Percentiles rank a stretch among this genome's conserved stretches.
Conservation (phyloP, 1,140 invertebrate species). For the Ceratina australensis region DNA sequence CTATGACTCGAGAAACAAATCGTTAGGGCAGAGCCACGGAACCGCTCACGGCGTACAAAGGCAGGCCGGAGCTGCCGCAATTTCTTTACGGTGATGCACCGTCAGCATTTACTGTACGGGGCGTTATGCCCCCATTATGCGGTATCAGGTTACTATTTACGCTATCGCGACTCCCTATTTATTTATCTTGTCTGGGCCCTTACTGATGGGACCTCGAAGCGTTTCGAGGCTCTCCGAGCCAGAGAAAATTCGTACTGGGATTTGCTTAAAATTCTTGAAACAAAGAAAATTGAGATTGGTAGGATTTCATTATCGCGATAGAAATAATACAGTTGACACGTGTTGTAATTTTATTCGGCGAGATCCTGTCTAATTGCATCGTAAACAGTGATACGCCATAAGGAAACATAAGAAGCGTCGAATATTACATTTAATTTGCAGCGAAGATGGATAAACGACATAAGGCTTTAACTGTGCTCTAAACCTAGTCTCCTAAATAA, state of each 20-base stretch:
- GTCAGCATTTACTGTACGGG: constrained; percentile 62
- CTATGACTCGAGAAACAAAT: constrained; percentile 60
- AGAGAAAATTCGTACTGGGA: background rate
- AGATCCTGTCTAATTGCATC: background rate
- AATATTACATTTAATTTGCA: constrained; percentile 13
- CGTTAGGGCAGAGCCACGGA: constrained; percentile 69
- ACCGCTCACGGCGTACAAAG: constrained; percentile 65
- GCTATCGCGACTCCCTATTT: constrained; percentile 71
- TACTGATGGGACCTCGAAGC: too few relatives aligned
- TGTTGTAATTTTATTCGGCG: background rate
- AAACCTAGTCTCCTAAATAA: background rate
- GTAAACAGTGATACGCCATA: background rate
- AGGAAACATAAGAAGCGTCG: constrained; percentile 17
- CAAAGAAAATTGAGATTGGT: too few relatives aligned
- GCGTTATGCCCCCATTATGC: constrained; percentile 76
- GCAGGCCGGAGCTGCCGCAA: constrained; percentile 67
- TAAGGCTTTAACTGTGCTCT: background rate
- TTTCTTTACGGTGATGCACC: constrained; percentile 71
- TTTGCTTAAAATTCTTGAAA: background rate
- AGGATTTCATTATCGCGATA: too few relatives aligned
- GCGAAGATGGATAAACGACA: background rate
- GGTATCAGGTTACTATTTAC: constrained; percentile 78
- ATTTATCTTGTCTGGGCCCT: constrained; percentile 71
- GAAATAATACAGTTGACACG: too few relatives aligned
- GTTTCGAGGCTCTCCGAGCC: constrained; percentile 11